Conservation (phyloP, 2,797 vertebrate species). For the Alauda arvensis region DNA sequence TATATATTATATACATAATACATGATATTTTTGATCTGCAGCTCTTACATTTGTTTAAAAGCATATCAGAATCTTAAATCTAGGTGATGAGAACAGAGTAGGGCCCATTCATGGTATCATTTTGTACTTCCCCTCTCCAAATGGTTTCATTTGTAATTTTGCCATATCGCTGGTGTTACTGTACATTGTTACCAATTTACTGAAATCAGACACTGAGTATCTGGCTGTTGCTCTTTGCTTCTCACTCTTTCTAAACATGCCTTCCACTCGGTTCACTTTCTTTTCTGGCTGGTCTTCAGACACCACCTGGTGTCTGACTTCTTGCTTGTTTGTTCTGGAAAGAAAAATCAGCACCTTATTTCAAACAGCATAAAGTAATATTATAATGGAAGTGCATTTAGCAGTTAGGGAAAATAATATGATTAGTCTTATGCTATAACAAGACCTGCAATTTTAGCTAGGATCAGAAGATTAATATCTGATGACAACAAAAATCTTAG, state of each 20-base stretch:
- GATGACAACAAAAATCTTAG: background rate
- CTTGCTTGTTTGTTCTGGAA: background rate
- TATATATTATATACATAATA: background rate
- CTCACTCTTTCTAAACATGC: background rate
- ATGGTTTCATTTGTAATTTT: background rate
- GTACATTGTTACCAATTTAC: background rate
- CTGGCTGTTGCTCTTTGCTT: background rate
- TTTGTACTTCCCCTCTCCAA: background rate
- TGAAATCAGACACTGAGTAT: background rate
- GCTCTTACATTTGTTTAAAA: background rate
- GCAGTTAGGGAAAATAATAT: background rate
- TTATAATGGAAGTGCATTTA: background rate
- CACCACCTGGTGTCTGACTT: conserved; percentile 38
- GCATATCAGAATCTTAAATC: background rate
- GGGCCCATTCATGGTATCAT: background rate
- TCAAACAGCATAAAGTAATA: background rate
- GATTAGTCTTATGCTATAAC: background rate
- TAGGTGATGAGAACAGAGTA: background rate
- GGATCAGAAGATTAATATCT: background rate
- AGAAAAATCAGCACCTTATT: background rate
- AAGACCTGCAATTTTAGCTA: background rate
- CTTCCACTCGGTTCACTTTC: background rate
- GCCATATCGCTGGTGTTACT: fast-evolving
- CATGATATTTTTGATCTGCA: background rate
- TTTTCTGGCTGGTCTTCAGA: background rate